Conservation (phyloP, 35 echinoderm and acorn worm genomes). For the Ophiothrix spiculata region DNA sequence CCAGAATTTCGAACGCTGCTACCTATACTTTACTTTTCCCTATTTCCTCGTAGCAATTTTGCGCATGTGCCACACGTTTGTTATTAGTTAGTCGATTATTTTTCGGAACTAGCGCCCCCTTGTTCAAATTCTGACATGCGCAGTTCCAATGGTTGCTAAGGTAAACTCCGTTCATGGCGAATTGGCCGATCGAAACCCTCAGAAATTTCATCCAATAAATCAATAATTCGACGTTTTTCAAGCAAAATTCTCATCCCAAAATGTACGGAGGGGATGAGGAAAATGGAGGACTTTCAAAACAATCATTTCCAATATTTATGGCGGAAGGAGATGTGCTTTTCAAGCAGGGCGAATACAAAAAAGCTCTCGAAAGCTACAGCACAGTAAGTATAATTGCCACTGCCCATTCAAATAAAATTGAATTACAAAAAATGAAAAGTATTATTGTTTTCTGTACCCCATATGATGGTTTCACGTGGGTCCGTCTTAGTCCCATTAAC, state of each 20-base stretch:
- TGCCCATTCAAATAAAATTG: no score
- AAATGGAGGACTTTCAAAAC: slow-evolving; percentile 64
- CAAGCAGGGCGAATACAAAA: slow-evolving; percentile 98
- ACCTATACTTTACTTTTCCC: no score
- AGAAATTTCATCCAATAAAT: not conserved
- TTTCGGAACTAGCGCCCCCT: no score
- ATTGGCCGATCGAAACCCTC: not conserved
- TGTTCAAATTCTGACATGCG: not conserved
- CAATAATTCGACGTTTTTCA: not conserved
- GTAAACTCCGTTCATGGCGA: not conserved
- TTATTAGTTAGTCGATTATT: no score
- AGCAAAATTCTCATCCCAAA: slow-evolving; percentile 19
- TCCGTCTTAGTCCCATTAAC: no score
- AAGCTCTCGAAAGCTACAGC: not conserved
- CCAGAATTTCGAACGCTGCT: no score
- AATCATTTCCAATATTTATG: slow-evolving; percentile 91
- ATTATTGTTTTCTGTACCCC: no score
- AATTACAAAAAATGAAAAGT: no score
- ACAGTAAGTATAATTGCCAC: slow-evolving; percentile 8
- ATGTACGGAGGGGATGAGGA: slow-evolving; percentile 77
- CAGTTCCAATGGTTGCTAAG: not conserved
- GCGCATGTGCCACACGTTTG: no score
- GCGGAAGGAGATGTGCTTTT: slow-evolving; percentile 98
- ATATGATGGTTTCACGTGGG: no score
- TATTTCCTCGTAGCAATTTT: no score